A percentile compares a stretch with the other conserved stretches of the same genome.
Conservation (phyloP, 2,113 vertebrate species). For the Gymnocephalus cernua region DNA sequence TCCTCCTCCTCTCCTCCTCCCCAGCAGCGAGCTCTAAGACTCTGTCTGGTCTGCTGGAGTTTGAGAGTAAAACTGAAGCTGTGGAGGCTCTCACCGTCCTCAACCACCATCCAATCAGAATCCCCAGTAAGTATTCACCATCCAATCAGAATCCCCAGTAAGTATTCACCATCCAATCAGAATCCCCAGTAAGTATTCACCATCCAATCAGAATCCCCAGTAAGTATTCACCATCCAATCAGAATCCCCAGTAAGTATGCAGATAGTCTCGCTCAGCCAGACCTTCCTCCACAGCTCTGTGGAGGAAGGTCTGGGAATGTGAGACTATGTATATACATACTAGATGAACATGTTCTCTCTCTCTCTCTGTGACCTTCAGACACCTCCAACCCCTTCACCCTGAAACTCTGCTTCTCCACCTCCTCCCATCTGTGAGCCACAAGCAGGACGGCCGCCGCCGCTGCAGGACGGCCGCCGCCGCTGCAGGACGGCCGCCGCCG, state of each 20-base stretch:
- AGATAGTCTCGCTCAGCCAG: too few species aligned
- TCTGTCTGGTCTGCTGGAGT: conserved; percentile 93
- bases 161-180: conserved; percentile 93
- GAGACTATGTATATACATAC: too few species aligned
- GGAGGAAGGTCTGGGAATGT: too few species aligned
- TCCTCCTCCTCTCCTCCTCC: neutral
- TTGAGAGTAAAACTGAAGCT: conserved; percentile 93
- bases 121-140: conserved; percentile 91
- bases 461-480: too few species aligned
- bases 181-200: conserved; percentile 92
- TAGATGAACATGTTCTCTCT: neutral
- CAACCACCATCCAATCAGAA: conserved; percentile 96
- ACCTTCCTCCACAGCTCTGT: too few species aligned
- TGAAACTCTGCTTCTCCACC: conserved; percentile 74
- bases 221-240: conserved; percentile 93
- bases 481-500: too few species aligned
- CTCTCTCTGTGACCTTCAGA: conserved; percentile 44
- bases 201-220: conserved; percentile 95
- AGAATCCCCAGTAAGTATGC: conserved; percentile 91
- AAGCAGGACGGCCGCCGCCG: conserved; percentile 4
- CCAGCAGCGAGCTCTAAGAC: conserved; percentile 92
- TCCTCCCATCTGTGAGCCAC: conserved; percentile 63
- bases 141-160: conserved; percentile 95
- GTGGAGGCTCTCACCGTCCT: conserved; percentile 94
- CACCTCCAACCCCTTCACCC: conserved; percentile 63